Conservation (phyloP, 2,797 vertebrate species). For the Zalophus californianus region DNA sequence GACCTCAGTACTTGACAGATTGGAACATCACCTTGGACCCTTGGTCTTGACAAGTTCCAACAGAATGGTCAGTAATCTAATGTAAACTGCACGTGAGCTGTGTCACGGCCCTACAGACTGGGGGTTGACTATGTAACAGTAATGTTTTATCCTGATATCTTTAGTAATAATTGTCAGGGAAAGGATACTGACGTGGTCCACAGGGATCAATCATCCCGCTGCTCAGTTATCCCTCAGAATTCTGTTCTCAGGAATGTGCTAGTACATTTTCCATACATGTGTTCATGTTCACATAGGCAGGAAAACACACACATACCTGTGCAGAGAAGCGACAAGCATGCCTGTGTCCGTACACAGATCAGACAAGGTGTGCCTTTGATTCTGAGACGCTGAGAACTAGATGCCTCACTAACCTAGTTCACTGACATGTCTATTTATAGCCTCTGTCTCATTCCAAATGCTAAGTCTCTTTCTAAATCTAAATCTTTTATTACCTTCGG, state of each 20-base stretch:
- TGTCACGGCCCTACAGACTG: not conserved
- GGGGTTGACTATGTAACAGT: not conserved
- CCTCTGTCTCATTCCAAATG: slow-evolving; percentile 74
- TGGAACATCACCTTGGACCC: not conserved
- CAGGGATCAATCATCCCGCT: not conserved
- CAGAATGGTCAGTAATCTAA: not conserved
- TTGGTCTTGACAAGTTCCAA: not conserved
- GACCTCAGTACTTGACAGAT: not conserved
- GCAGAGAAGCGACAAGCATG: not conserved
- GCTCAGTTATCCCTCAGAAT: not conserved
- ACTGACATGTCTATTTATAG: slow-evolving; percentile 77
- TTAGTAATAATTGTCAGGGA: not conserved
- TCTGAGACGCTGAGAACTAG: slow-evolving; percentile 16
- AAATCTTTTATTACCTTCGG: slow-evolving; percentile 85
- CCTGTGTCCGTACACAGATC: not conserved
- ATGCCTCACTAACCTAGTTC: slow-evolving; percentile 62
- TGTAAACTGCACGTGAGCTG: not conserved
- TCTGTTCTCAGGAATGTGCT: not conserved
- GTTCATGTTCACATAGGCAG: not conserved
- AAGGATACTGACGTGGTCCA: not conserved
- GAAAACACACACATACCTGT: not conserved
- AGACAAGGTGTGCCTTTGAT: not conserved
- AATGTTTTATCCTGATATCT: not conserved
- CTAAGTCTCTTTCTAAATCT: slow-evolving; percentile 79
- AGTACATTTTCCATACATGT: not conserved